These are phyloP conservation scores for Drosophila aff. DNA, from an alignment of 1,140 invertebrate species.

Conservation along the genomic window DNA sequence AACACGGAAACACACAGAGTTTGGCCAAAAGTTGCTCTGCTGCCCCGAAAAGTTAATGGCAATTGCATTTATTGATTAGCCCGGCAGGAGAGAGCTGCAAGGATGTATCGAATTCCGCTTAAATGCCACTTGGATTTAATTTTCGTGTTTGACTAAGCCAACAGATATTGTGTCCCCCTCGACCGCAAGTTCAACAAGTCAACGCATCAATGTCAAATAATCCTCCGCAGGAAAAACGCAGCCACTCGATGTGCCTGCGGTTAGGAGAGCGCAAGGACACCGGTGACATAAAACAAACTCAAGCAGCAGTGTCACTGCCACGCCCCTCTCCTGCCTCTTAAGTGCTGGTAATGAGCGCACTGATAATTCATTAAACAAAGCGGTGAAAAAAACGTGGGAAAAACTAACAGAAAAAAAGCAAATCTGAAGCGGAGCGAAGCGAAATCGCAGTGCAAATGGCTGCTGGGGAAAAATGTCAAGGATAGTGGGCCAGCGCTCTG, in stretches of 20 bases:
- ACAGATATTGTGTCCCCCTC: constrained; percentile 17
- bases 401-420: constrained; percentile 3
- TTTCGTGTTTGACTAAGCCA: constrained; percentile 33
- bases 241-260: constrained; percentile 37
- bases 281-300: constrained; percentile 52
- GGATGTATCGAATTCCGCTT: constrained; percentile 24
- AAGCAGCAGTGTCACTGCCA: constrained; percentile 53
- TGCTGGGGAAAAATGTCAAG: constrained; percentile 69
- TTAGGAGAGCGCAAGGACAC: constrained; percentile 43
- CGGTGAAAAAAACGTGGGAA: constrained; percentile 8
- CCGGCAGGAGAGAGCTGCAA: constrained; percentile 8
- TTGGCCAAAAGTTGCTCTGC: constrained; percentile 38
- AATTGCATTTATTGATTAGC: constrained; percentile 70
- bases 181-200: constrained; percentile 55
- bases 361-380: constrained; percentile 74
- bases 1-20: constrained; percentile 23
- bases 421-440: constrained; percentile 35
- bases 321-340: constrained; percentile 21
- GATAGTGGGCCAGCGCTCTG: constrained; percentile 47
- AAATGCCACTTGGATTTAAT: constrained; percentile 38
- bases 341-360: constrained; percentile 68
- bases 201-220: constrained; percentile 58
- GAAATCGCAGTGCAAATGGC: constrained; percentile 47
- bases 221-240: constrained; percentile 15
- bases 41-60: constrained; percentile 55